Base-by-base conservation (phyloP, 2,888 invertebrate genomes). In the Sialis fuliginosa region DNA sequence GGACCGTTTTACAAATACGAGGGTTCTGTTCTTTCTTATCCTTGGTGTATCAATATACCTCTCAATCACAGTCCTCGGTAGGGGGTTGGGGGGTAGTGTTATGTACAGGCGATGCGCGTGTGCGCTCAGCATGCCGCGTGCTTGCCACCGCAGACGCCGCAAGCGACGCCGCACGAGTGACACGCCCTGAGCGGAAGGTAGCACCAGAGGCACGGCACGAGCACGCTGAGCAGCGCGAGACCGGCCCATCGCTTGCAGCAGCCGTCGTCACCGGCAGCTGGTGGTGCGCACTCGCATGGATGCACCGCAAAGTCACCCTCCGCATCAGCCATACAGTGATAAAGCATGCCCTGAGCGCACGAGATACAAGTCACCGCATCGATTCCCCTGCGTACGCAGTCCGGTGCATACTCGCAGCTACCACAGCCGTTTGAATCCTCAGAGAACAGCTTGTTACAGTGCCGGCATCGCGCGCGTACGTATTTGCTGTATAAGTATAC, bases 181-280 rank as follows among this genome's bases (percentile, higher is more conserved):
- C 83, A 81, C 56, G 85, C 80, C 57, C 81, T 80, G 52, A 93
- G 72, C 49, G 91, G 90, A 57, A 84, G 78, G 70, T 95, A 95
- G 68, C 90, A 86, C 77, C 93, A 95, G 57, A 96, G 72, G 67
- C 95, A 95, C 54, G 95, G 95, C 59, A 93, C 84, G 56, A 93
- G 69, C 53, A 92, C 66, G 49, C 88, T 87, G 47, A 95, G 75
- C 51, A 93, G 71, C 32, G 88, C 79, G 54, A 95, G 68, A 48
- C 88, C 86, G 53, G 86, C 63, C 92, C 93, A 93, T 69, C 89
- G 76, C 56, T 82, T 82, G 48, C 79, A 72, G 66, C 86, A 87
- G 49, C 77, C 75, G 50, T 77, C 74, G 60, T 81, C 80, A n/a
- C 69, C 69, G 33, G 72, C 66, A 30, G 67, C 72, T 2, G 22